Evolutionary conservation across 2,888 invertebrate genomes (phyloP), one percentile per base, ranked within the genome.

Genomic region (Drosophila anomelani): DNA sequence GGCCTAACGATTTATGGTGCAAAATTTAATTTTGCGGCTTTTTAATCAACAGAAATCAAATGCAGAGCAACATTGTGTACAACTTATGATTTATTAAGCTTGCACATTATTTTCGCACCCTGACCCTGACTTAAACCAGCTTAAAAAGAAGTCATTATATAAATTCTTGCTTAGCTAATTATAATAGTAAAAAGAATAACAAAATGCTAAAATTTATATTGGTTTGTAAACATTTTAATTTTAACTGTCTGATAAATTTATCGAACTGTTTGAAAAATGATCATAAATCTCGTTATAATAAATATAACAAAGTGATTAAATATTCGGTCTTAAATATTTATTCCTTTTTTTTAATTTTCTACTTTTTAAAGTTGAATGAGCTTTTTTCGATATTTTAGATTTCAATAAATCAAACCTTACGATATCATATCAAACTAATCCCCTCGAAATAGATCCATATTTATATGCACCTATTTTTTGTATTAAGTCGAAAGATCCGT

Each of bases 11-110:
- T 73, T 72, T 63, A 58, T 73, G 64, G 53, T 36, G 26, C 17
- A 43, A 47, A 64, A 73, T 78, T 72, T 70, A 81, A 78, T 78
- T 75, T 75, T 81, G 81, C 67, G 84, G 79, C 81, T 78, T 78
- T 81, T 81, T 78, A 83, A 81, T 83, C 77, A 81, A 83, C 79
- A 75, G 63, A 68, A 75, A 81, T 81, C 46, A 64, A 67, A 67
- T 67, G 66, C 66, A 39, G 66, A 64, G 54, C 66, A 46, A 66
- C 66, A 53, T 53, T 51, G 51, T 57, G 51, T 23, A 49, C 38
- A 55, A 72, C 62, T 53, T 46, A 72, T 72, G 72, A 72, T 72
- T 72, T 63, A 63, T 63, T 43, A 63, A 32, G 57, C 68, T 38
- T 23, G 58, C 69, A 69, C 58, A 15, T 41, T 5, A 34, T 46